Evolutionary conservation across 2,113 vertebrate genomes (phyloP).

Genomic region (Mastomys natalensis): DNA sequence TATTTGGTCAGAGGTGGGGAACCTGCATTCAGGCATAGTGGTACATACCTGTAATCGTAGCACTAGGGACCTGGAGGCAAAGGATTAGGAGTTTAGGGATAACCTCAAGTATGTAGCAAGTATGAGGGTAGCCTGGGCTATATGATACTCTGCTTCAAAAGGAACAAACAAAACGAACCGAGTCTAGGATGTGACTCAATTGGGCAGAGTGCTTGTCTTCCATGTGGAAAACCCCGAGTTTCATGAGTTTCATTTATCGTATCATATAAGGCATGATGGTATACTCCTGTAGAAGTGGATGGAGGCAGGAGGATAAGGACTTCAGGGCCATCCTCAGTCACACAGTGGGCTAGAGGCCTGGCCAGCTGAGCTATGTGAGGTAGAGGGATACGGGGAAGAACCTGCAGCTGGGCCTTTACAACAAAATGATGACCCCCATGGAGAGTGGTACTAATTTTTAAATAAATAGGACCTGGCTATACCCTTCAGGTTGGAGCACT

Average conservation of each 20-base stretch:
- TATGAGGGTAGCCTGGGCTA: neutral
- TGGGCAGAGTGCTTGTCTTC: neutral
- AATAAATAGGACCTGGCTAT: neutral
- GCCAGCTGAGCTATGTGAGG: neutral
- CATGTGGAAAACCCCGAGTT: neutral
- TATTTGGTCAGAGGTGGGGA: neutral
- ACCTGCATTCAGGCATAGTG: neutral
- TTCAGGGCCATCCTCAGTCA: neutral
- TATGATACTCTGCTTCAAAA: neutral
- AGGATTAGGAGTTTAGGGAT: neutral
- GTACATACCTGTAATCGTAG: neutral
- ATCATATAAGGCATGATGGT: neutral
- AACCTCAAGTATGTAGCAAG: neutral
- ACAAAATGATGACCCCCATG: neutral
- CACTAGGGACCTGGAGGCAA: neutral
- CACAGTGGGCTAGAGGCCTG: neutral
- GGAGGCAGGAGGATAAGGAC: neutral
- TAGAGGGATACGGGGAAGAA: neutral
- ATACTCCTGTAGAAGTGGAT: no score
- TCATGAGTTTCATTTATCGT: neutral
- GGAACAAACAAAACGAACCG: neutral
- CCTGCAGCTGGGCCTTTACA: conserved; percentile 66
- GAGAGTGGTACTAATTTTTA: neutral
- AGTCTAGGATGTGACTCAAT: neutral
- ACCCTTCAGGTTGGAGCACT: fast-evolving